These are phyloP conservation scores for Hemistola chrysoprasaria DNA, from an alignment of 2,888 invertebrate species.

Conservation along the genomic window DNA sequence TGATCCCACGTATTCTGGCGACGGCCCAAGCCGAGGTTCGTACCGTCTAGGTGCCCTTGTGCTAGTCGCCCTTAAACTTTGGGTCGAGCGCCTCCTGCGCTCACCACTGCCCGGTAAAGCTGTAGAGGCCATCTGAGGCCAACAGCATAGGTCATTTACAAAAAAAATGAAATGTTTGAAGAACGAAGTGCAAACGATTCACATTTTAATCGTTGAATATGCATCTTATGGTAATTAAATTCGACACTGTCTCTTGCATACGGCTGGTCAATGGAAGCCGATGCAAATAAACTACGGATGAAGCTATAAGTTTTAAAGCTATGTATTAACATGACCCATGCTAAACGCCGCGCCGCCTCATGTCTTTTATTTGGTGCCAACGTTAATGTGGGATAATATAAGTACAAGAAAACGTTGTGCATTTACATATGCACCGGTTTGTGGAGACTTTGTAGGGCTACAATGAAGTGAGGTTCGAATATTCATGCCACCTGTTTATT, in stretches of 20 bases:
- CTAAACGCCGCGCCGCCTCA: slow-evolving; percentile 13
- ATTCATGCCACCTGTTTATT: not conserved
- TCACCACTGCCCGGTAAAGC: too few relatives aligned
- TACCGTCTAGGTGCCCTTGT: too few relatives aligned
- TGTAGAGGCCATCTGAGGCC: too few relatives aligned
- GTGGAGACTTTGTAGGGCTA: slow-evolving; percentile 1
- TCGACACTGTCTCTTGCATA: not conserved
- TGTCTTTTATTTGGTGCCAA: slow-evolving; percentile 15
- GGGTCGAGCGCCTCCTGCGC: too few relatives aligned
- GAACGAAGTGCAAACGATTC: too few relatives aligned
- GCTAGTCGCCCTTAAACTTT: too few relatives aligned
- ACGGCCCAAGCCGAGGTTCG: too few relatives aligned
- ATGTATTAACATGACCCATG: slow-evolving; percentile 19
- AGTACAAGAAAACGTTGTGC: slow-evolving; percentile 13
- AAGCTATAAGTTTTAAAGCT: slow-evolving; percentile 23
- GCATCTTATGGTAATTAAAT: slow-evolving; percentile 1
- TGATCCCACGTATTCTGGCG: too few relatives aligned
- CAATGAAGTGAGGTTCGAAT: slow-evolving; percentile 3
- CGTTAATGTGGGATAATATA: slow-evolving; percentile 18
- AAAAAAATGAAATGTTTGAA: too few relatives aligned
- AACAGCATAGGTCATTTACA: too few relatives aligned
- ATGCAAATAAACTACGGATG: slow-evolving; percentile 29
- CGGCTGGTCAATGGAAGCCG: slow-evolving; percentile 28
- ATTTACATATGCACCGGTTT: slow-evolving; percentile 9
- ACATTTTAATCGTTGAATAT: too few relatives aligned